phyloP scores from a whole-genome alignment of 2,797 vertebrate species.

The Neosilurus hyrtlii region DNA sequence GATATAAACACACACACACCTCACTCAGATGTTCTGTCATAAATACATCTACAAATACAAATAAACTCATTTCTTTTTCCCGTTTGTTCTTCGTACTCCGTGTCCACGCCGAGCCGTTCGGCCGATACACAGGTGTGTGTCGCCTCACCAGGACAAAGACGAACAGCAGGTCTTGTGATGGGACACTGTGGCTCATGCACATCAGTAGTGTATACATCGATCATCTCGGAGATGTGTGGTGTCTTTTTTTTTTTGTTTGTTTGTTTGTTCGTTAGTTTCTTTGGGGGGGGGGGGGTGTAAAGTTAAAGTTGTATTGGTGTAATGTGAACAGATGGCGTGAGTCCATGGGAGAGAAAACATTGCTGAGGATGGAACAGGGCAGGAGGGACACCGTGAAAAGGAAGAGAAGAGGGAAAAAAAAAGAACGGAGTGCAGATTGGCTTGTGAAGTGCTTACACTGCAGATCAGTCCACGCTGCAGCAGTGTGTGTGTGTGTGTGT shows the following conservation, averaged over 20 bases:
- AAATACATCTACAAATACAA: not conserved
- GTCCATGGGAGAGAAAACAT: not conserved
- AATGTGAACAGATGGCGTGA: slow-evolving; percentile 3
- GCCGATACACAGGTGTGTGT: not conserved
- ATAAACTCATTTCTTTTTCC: no score
- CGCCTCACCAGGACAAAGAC: not conserved
- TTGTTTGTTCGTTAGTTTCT: no score
- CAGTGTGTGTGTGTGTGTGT: not conserved
- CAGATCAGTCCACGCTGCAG: not conserved
- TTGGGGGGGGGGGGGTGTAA: no score
- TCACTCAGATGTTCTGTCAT: not conserved
- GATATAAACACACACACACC: not conserved
- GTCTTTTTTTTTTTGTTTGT: no score
- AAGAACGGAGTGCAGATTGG: not conserved
- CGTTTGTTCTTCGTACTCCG: no score
- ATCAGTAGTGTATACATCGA: not conserved
- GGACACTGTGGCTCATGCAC: not conserved
- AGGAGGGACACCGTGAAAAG: not conserved
- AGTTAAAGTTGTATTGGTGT: not conserved
- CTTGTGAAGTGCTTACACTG: slow-evolving; percentile 8
- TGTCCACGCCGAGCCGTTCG: no score
- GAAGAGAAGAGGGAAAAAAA: not conserved
- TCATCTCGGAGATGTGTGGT: not conserved
- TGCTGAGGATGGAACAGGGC: not conserved
- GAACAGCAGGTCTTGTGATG: not conserved